A percentile compares a stretch with the other conserved stretches of the same genome.
phyloP scores from a whole-genome alignment of 35 echinoderm and acorn worm genomes.

The Strongylocentrotus purpuratus region DNA sequence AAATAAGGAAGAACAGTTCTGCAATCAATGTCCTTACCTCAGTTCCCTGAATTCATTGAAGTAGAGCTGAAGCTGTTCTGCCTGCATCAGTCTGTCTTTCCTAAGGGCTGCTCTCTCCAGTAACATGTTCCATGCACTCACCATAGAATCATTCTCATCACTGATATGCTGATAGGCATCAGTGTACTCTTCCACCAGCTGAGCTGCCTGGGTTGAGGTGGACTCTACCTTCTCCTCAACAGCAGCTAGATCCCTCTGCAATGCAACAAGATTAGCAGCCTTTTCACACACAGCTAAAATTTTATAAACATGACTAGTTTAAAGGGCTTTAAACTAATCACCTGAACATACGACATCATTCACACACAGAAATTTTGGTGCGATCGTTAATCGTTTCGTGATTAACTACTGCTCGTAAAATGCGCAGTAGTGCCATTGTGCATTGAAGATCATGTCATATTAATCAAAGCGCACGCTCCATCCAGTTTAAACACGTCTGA shows the following conservation, averaged over 20 bases:
- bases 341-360: too few relatives aligned
- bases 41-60: constrained; percentile 74
- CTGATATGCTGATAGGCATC: constrained; percentile 74
- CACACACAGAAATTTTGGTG: too few relatives aligned
- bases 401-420: too few relatives aligned
- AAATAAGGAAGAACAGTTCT: neutral
- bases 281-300: too few relatives aligned
- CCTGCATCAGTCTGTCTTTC: constrained; percentile 63
- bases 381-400: too few relatives aligned
- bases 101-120: constrained; percentile 61
- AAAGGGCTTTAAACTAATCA: too few relatives aligned
- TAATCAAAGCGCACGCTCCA: too few relatives aligned
- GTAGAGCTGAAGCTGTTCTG: constrained; percentile 74
- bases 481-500: too few relatives aligned
- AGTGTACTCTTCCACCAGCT: constrained; percentile 64
- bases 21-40: constrained; percentile 30
- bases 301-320: too few relatives aligned
- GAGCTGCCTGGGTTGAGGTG: constrained; percentile 50
- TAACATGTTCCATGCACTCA: constrained; percentile 68
- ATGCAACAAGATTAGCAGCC: neutral
- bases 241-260: constrained; percentile 75
- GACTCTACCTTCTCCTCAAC: constrained; percentile 80
- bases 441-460: too few relatives aligned
- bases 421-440: too few relatives aligned
- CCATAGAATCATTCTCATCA: constrained; percentile 69